Evolutionary conservation across 1,140 invertebrate species (phyloP), one percentile per base, ranked within the genome.

Genomic region (Aphaenogaster ashmeadi): DNA sequence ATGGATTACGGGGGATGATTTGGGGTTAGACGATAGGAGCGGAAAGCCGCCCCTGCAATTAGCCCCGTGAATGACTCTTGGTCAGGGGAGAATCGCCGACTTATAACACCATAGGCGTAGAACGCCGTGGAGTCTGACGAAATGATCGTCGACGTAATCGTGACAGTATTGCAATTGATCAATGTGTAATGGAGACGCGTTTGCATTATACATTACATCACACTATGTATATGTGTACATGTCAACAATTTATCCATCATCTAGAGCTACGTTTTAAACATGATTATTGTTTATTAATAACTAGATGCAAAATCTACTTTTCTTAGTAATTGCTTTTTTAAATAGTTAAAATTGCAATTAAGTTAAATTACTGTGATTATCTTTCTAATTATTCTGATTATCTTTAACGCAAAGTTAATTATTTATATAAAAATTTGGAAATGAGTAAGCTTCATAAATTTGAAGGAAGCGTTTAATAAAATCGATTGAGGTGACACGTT

Each of bases 41-140:
- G 89, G 88, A 88, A 88, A 88, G 91, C 91, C 94, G 94, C 94
- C 94, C 94, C 93, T 93, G 88, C 94, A 94, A 95, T 95, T 95
- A 95, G 93, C 91, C 89, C 91, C 84, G 90, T 90, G 93, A 94
- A 94, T 93, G 94, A 94, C 91, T 94, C 93, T 94, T 92, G 91
- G 91, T 92, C 91, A 88, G 91, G 91, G 88, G 91, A 80, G 77
- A 71, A 88, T 80, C 52, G 44, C 13, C 56, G 44, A 88, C 87
- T 87, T 87, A 87, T 87, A 81, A 38, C 56, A 38, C 72, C 87
- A 88, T 88, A 66, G 87, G 87, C 87, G 87, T 88, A 79, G 64
- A 36, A 87, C 87, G 85, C 64, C 58, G 77, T 89, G 89, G 89
- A 90, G 87, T 71, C 85, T 88, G 72, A 88, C 50, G 27, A 27